Conservation (phyloP, 2,797 vertebrate species). For the Crocodylus rhombifer region DNA sequence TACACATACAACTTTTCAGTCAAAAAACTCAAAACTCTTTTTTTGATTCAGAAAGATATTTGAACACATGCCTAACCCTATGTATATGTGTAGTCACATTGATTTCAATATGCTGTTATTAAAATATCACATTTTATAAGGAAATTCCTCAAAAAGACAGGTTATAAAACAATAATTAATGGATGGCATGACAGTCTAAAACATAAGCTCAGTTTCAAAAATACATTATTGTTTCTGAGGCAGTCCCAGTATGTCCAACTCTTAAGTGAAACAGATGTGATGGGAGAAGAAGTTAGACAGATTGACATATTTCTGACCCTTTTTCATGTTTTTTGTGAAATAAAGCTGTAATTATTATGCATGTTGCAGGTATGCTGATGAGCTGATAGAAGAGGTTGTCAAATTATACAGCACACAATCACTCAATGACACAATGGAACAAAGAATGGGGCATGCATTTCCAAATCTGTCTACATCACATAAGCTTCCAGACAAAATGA, state of each 20-base stretch:
- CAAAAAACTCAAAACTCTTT: not conserved
- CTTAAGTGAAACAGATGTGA: constrained; percentile 58
- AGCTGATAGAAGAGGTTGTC: constrained; percentile 68
- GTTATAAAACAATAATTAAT: not conserved
- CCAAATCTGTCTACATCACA: constrained; percentile 9
- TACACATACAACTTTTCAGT: not conserved
- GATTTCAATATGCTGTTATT: not conserved
- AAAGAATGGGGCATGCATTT: constrained; percentile 16
- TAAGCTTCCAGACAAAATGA: constrained; percentile 36
- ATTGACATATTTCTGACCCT: constrained; percentile 56
- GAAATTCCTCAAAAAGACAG: not conserved
- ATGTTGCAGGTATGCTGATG: constrained; percentile 62
- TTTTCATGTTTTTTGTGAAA: constrained; percentile 42
- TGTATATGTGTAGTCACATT: not conserved
- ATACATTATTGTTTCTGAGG: constrained; percentile 32
- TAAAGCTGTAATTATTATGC: constrained; percentile 64
- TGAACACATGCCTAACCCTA: not conserved
- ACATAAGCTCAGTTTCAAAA: constrained; percentile 40
- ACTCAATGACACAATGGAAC: constrained; percentile 55
- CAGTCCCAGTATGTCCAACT: constrained; percentile 12
- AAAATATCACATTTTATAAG: constrained; percentile 28
- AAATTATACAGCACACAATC: constrained; percentile 61
- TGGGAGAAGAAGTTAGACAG: constrained; percentile 31
- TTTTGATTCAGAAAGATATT: not conserved
- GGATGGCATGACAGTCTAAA: constrained; percentile 16